Conservation (phyloP, 2,113 vertebrate species). For the Scophthalmus maximus region DNA sequence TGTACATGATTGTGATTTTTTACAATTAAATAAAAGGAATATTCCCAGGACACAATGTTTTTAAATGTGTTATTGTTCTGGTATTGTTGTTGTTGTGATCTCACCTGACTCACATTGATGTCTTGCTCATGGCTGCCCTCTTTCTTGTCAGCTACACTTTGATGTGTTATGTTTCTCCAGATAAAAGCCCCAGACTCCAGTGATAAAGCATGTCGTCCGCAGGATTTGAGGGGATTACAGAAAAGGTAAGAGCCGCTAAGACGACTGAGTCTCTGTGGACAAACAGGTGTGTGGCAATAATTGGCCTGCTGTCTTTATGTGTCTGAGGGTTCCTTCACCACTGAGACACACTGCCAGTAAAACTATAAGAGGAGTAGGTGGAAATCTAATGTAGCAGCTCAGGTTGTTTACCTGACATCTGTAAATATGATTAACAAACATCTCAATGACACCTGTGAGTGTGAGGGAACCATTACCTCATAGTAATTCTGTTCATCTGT, state of each 20-base stretch:
- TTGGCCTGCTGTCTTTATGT: no score
- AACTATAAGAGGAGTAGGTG: background rate
- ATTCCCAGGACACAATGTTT: background rate
- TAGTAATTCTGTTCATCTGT: no score
- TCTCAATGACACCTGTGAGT: no score
- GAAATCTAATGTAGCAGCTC: background rate
- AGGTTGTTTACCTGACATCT: no score
- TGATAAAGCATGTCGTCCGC: constrained; percentile 20
- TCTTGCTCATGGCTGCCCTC: background rate
- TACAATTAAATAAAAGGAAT: background rate
- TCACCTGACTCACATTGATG: background rate
- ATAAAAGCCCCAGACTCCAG: constrained; percentile 10
- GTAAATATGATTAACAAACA: no score
- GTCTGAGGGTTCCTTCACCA: no score
- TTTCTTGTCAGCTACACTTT: background rate
- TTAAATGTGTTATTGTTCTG: background rate
- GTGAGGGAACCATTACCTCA: no score
- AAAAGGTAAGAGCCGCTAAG: constrained; percentile 9
- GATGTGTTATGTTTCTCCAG: constrained; percentile 9
- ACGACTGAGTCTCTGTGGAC: background rate
- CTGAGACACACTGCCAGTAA: background rate
- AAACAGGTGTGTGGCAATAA: no score
- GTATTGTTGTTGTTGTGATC: background rate
- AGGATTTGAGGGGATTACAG: constrained; percentile 4
- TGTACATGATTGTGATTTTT: background rate